Evolutionary conservation across 2,888 invertebrate species (phyloP), one percentile per base, ranked within the genome.

Genomic region (Achlya flavicornis): DNA sequence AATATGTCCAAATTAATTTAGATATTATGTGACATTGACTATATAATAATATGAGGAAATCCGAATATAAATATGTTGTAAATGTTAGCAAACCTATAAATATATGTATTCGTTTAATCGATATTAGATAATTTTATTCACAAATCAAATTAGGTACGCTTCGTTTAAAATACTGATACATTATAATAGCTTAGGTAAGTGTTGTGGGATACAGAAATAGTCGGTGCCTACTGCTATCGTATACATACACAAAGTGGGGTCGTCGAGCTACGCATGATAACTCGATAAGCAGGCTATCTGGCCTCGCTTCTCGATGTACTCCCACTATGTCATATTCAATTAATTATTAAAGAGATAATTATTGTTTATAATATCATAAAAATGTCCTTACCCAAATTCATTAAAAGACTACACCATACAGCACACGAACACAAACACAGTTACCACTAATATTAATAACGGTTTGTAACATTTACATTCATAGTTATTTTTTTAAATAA

Each of bases 241-340:
- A 61, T 68, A 70, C 66, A 59, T 65, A 59, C 66, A 59, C 66
- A 59, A 65, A 66, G 74, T 77, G 83, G 83, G 83, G 80, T 83
- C 81, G 83, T 73, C 83, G 82, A 72, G 82, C 83, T 60, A 60
- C 19, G 58, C 67, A 61, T 69, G 80, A 80, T 80, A 80, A 78
- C 53, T 43, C 58, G 76, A 76, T 76, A 77, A 75, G 67, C 60
- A 61, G 69, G 74, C 71, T 77, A 75, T 77, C 77, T 63, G 62
- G 62, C 76, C 79, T 70, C 77, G 75, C 73, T 71, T 66, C 75
- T 77, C 71, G 75, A 72, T 71, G 78, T 74, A 78, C 73, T 73
- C 76, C 71, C 70, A 77, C 77, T 74, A 78, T 77, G 68, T 19
- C 53, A 68, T 74, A 72, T 78, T 77, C 73, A 76, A 78, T 81